Evolutionary conservation across 2,797 vertebrate species (phyloP), one percentile per base, ranked within the genome.

Genomic region (Acipenser ruthenus): DNA sequence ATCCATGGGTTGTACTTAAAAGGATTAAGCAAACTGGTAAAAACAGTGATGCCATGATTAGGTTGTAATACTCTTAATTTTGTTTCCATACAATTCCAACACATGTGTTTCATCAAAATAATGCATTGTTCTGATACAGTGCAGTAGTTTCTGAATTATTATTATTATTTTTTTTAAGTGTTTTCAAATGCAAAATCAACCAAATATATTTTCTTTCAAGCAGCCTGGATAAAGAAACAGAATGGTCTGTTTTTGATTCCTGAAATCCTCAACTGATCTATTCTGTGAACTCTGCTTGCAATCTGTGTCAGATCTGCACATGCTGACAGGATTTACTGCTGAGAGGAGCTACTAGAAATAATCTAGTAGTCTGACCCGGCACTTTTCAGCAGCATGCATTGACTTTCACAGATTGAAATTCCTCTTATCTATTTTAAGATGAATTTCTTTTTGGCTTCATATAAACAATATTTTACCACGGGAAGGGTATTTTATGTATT

Each of bases 291-390:
- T 69, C 69, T 71, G 70, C 65, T 6, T 75, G 73, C 53, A 69
- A 55, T 73, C 75, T 78, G 73, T 62, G 72, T 67, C 65, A 15
- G 56, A 12, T 67, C 51, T 73, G 49, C 23, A 67, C 71, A 68
- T 67, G 67, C 70, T 70, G 80, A 77, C 71, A 74, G 74, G 74
- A 82, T 63, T 69, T 73, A 82, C 81, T 83, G 81, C 83, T 84
- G 80, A 72, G 76, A 83, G 77, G 73, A 75, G 18, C 18, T 18
- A 70, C 79, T 83, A 82, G 69, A 78, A 75, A 75, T 76, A 73
- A 63, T 70, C 64, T 65, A 37, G 3, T 37, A 37, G 37, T 79
- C 69, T 77, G 68, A 76, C 74, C 77, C 71, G 71, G 74, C 78
- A 68, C 37, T 37, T 37, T 37, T 37, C 37, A 37, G 37, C 37